Evolutionary conservation across 2,797 vertebrate species (phyloP), one percentile per base, ranked within the genome.

Genomic region (Poecilia wingei): DNA sequence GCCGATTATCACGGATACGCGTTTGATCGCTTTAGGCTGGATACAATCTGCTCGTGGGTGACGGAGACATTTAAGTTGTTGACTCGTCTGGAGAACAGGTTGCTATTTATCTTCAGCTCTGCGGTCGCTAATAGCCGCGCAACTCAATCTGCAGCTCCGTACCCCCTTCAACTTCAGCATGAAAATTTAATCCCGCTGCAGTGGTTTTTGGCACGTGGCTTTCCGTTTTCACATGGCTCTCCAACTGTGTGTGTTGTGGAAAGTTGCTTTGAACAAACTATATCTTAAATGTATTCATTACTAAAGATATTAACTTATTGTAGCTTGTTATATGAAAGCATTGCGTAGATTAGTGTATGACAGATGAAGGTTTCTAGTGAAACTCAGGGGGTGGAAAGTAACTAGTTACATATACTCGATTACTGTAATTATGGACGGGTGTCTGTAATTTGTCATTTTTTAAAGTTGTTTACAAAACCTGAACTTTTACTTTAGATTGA

Each of bases 1-100:
- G 69, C 64, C 46, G 59, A 14, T 86, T 75, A 75, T 72, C 76
- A 74, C 76, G 82, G 79, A 85, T 75, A 86, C 82, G 76, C 75
- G 74, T 82, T 55, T 87, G 74, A 79, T 82, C 14, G 33, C 10
- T 70, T 78, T 64, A 57, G 68, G 39, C 71, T 47, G 0, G 28
- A 53, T 41, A 31, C 0, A 14, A 79, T 81, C 75, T 82, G 66
- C 71, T 25, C 3, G 5, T 79, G 72, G 22, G 4, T 41, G 76
- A 74, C 33, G 14, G 45, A 49, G 22, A 55, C 31, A 68, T 41
- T 82, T 45, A 70, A 84, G 76, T 84, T 73, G 69, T 72, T n/a
- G n/a, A 61, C 33, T 73, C 78, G 47, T 77, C 49, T 46, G 53
- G 41, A 68, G 25, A 28, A n/a, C 1, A 25, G 13, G 71, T 66